These are phyloP conservation scores for Platalea minor DNA, from an alignment of 2,797 vertebrate species.

Conservation along the genomic window DNA sequence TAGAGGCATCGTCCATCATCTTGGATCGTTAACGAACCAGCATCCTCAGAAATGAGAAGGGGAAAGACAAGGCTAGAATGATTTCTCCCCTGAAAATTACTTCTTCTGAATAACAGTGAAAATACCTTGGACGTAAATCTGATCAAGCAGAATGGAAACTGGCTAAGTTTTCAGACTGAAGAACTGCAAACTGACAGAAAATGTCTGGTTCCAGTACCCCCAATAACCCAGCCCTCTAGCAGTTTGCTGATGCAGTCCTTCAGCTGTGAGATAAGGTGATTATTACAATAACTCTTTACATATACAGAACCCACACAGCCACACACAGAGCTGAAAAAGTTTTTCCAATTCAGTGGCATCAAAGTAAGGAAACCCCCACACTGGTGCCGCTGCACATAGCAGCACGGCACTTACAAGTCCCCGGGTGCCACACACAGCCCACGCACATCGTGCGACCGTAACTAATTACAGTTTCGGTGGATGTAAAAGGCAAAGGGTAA, in stretches of 20 bases:
- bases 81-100: background rate
- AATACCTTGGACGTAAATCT: background rate
- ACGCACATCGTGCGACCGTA: fast-evolving
- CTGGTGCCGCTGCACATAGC: background rate
- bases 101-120: background rate
- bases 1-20: background rate
- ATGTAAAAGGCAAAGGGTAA: background rate
- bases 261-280: background rate
- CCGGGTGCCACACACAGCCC: background rate
- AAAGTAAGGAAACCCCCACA: background rate
- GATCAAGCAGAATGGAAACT: background rate
- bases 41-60: background rate
- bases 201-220: background rate
- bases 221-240: background rate
- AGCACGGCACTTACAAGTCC: background rate
- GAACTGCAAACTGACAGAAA: slow-evolving; percentile 9
- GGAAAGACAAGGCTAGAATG: background rate
- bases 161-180: background rate
- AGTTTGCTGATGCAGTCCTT: background rate
- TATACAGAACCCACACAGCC: background rate
- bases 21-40: background rate
- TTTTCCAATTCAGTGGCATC: background rate
- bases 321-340: background rate
- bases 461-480: background rate
- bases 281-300: background rate